A percentile compares a stretch with the other conserved stretches of the same genome.
Evolutionary conservation across 2,113 vertebrate genomes (phyloP).

Genomic region (Hassar affinis): DNA sequence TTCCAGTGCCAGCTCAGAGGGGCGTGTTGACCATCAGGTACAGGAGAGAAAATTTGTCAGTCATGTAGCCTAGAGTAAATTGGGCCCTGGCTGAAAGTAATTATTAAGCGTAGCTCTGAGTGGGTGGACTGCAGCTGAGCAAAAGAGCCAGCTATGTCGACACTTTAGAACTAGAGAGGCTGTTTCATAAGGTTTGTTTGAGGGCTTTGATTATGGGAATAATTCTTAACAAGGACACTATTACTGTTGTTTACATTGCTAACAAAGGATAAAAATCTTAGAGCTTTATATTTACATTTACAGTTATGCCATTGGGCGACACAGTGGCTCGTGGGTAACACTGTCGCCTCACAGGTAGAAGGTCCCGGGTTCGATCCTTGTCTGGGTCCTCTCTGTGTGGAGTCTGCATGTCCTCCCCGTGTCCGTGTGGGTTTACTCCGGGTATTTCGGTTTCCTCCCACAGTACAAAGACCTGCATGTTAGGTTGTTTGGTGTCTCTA

Average conservation of each 20-base stretch:
- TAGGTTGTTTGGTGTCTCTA: no score
- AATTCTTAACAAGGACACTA: background rate
- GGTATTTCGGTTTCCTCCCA: no score
- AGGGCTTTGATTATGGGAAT: background rate
- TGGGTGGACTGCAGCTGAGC: conserved; percentile 54
- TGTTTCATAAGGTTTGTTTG: conserved; percentile 14
- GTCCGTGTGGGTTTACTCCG: no score
- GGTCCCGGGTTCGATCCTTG: no score
- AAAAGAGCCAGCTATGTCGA: conserved; percentile 30
- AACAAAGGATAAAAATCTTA: background rate
- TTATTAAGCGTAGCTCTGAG: conserved; percentile 68
- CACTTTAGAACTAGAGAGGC: conserved; percentile 10
- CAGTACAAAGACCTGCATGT: no score
- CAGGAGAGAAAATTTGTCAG: conserved; percentile 71
- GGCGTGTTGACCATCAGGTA: conserved; percentile 66
- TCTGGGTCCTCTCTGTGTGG: no score
- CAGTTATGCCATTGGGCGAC: no score
- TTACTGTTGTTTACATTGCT: background rate
- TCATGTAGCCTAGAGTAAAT: conserved; percentile 71
- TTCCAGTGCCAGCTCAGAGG: conserved; percentile 68
- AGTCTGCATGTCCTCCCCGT: no score
- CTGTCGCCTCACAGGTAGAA: no score
- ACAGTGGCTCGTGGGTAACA: no score
- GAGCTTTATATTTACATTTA: no score
- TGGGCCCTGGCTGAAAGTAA: conserved; percentile 68